phyloP scores from a whole-genome alignment of 2,797 vertebrate genomes.

The Girardinus metallicus region DNA sequence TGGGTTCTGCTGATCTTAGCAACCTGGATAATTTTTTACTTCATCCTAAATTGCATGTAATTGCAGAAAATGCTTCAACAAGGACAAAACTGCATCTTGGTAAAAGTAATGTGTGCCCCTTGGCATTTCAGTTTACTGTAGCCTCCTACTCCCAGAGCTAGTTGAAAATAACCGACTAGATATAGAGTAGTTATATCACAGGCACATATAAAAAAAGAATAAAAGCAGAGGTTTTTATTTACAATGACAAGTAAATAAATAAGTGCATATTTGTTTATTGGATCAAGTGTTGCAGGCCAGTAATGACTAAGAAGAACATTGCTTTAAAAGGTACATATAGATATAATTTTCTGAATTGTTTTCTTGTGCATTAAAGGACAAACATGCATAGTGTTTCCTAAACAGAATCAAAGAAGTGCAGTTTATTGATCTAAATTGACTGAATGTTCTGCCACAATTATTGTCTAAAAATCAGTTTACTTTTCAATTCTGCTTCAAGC shows the following conservation, averaged over 20 bases:
- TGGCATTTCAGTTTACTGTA: constrained; percentile 59
- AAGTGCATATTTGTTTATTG: constrained; percentile 14
- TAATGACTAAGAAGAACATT: constrained; percentile 4
- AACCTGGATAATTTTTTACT: constrained; percentile 40
- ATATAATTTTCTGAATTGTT: constrained; percentile 1
- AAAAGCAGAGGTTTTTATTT: constrained; percentile 1
- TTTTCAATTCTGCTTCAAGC: constrained; percentile 5
- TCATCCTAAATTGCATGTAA: constrained; percentile 55
- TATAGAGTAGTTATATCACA: constrained; percentile 43
- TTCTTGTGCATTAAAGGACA: background rate
- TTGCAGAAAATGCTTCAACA: constrained; percentile 43
- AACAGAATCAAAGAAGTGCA: background rate
- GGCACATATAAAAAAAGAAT: constrained; percentile 55
- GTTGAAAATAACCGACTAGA: constrained; percentile 46
- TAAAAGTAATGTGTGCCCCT: constrained; percentile 56
- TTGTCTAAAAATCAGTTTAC: background rate
- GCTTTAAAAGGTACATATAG: background rate
- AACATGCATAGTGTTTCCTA: constrained; percentile 1
- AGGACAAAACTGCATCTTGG: constrained; percentile 37
- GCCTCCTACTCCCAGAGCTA: constrained; percentile 55
- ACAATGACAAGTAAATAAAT: constrained; percentile 13
- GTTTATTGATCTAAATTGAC: constrained; percentile 12
- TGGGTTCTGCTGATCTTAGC: constrained; percentile 35
- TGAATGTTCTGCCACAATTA: constrained; percentile 12
- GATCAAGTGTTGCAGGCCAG: constrained; percentile 6